A percentile compares a stretch with the other conserved stretches of the same genome.
Conservation (phyloP, 2,797 vertebrate genomes). For the Manis javanica region DNA sequence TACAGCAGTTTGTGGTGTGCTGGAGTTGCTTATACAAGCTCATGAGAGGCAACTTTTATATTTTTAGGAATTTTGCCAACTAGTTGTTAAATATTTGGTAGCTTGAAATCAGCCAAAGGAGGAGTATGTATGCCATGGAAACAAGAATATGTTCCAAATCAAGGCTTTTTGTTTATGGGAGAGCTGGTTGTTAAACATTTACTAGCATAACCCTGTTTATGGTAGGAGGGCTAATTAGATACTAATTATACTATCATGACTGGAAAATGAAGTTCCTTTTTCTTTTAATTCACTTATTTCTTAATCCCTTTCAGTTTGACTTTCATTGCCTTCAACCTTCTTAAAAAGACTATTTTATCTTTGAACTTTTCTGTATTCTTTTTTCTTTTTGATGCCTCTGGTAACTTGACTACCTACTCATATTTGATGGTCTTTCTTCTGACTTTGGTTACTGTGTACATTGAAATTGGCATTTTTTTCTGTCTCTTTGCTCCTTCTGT, state of each 20-base stretch:
- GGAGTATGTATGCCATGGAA: neutral
- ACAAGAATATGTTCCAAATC: neutral
- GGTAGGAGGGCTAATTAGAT: neutral
- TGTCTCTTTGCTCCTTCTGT: conserved; percentile 5
- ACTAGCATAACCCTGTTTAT: neutral
- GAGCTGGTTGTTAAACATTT: conserved; percentile 5
- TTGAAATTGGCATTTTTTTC: conserved; percentile 26
- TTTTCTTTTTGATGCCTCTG: conserved; percentile 49
- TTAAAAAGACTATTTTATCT: conserved; percentile 29
- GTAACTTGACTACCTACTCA: conserved; percentile 23
- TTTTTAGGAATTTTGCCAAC: conserved; percentile 30
- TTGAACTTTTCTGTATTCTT: conserved; percentile 37
- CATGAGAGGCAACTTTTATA: neutral
- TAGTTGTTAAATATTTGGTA: neutral
- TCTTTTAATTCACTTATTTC: conserved; percentile 60
- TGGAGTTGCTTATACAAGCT: neutral
- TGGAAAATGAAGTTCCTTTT: conserved; percentile 29
- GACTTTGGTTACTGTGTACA: conserved; percentile 9
- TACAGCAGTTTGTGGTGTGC: neutral
- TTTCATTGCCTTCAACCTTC: conserved; percentile 53
- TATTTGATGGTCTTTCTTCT: conserved; percentile 40
- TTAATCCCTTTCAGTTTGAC: conserved; percentile 50
- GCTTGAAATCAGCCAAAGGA: neutral
- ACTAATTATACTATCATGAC: conserved; percentile 47
- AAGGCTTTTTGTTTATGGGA: neutral